Conservation (phyloP, 2,113 vertebrate species). For the Daphoenositta chrysoptera region DNA sequence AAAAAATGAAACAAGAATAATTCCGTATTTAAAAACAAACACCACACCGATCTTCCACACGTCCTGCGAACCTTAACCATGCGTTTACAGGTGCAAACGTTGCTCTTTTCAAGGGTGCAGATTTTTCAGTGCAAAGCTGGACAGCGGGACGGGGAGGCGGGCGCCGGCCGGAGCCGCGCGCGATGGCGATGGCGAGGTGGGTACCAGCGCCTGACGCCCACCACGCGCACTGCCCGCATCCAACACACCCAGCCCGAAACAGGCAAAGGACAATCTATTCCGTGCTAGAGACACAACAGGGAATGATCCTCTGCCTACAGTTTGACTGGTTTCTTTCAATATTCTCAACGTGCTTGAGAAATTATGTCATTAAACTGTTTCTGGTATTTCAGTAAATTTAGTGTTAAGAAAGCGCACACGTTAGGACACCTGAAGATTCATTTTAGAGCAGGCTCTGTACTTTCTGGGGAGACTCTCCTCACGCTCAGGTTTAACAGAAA, state of each 20-base stretch:
- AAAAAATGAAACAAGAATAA: neutral
- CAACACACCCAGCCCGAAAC: accelerated
- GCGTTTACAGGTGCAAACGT: neutral
- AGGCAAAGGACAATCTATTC: neutral
- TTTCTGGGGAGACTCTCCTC: neutral
- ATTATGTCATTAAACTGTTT: neutral
- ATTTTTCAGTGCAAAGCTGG: neutral
- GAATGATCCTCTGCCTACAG: neutral
- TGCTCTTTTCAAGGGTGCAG: neutral
- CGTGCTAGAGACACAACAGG: neutral
- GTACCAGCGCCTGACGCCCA: neutral
- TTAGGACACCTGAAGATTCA: neutral
- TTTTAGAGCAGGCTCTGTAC: neutral
- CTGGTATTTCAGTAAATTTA: neutral
- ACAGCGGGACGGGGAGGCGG: neutral
- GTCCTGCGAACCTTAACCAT: neutral
- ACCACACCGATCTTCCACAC: neutral
- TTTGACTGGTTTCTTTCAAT: neutral
- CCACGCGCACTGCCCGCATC: neutral
- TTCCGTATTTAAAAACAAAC: neutral
- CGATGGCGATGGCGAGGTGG: neutral
- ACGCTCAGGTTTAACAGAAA: neutral
- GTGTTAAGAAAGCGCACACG: neutral
- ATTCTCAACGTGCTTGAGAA: neutral
- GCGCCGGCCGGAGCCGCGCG: neutral